A percentile compares a stretch with the other conserved stretches of the same genome.
These are phyloP conservation scores for Asteroscopus sphinx DNA, from an alignment of 2,888 invertebrate species.

Conservation along the genomic window DNA sequence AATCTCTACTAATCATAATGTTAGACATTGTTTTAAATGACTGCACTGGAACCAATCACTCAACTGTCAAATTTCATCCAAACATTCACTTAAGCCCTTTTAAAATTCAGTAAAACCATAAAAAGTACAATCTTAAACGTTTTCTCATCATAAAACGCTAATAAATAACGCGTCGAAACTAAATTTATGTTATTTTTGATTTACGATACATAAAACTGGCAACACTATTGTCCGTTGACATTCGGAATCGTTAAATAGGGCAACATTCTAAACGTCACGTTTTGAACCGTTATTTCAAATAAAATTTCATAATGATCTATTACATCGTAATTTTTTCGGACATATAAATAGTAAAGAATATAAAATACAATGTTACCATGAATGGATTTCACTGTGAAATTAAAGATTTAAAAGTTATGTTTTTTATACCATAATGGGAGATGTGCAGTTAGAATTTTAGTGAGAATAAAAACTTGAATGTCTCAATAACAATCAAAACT, in stretches of 20 bases:
- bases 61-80: not conserved
- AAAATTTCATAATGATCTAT: slow-evolving; percentile 74
- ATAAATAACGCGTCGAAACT: slow-evolving; percentile 66
- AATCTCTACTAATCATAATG: too few relatives aligned
- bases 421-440: slow-evolving; percentile 33
- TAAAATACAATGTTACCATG: slow-evolving; percentile 59
- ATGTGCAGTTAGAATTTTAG: slow-evolving; percentile 47
- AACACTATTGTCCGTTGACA: slow-evolving; percentile 81
- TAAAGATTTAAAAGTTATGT: slow-evolving; percentile 53
- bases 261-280: slow-evolving; percentile 82
- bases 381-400: slow-evolving; percentile 57
- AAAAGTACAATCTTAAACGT: slow-evolving; percentile 55
- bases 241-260: slow-evolving; percentile 83
- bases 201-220: slow-evolving; percentile 80
- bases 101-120: slow-evolving; percentile 48
- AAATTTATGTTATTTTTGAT: slow-evolving; percentile 81
- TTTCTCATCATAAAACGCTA: slow-evolving; percentile 73
- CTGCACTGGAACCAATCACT: not conserved
- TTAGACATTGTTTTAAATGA: slow-evolving; percentile 13
- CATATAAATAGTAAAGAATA: slow-evolving; percentile 41
- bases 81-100: slow-evolving; percentile 29
- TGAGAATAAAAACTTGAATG: slow-evolving; percentile 40
- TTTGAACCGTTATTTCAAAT: slow-evolving; percentile 77
- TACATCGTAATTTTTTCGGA: slow-evolving; percentile 59
- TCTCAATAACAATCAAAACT: slow-evolving; percentile 20